Evolutionary conservation across 2,113 vertebrate species (phyloP).

Genomic region (Chitala chitala): DNA sequence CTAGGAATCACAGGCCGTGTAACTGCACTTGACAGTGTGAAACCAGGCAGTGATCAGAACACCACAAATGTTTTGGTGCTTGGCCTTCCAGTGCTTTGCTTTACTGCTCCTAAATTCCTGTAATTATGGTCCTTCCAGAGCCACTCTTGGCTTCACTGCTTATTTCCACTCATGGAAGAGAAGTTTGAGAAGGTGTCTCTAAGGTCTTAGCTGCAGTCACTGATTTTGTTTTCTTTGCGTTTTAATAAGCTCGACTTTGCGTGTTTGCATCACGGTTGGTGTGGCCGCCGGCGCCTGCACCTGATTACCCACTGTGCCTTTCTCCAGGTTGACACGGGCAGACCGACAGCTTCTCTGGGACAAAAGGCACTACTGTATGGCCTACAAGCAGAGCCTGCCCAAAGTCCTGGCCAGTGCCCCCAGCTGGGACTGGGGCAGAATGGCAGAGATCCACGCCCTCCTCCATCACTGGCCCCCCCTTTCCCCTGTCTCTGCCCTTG

Average conservation of each 20-base stretch:
- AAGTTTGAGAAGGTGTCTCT: conserved; percentile 20
- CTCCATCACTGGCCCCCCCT: conserved; percentile 81
- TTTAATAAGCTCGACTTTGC: not conserved
- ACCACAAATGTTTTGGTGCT: not conserved
- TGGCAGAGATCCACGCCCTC: conserved; percentile 80
- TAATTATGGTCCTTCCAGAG: conserved; percentile 13
- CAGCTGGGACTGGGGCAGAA: conserved; percentile 87
- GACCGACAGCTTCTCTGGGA: conserved; percentile 90
- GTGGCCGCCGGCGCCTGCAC: not conserved
- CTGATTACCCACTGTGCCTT: conserved; percentile 16
- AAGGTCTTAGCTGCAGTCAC: not conserved
- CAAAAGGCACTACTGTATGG: conserved; percentile 74
- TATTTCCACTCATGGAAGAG: conserved; percentile 1
- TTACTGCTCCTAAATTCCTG: conserved; percentile 2
- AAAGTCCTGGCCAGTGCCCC: conserved; percentile 84
- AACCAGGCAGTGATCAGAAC: not conserved
- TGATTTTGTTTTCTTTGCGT: not conserved
- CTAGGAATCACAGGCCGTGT: not conserved
- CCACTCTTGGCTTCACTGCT: conserved; percentile 12
- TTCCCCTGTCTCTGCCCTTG: conserved; percentile 79
- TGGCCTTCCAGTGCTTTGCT: not conserved
- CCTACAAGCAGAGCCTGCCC: conserved; percentile 74
- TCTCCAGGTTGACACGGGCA: conserved; percentile 75
- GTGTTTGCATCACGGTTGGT: not conserved
- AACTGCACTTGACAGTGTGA: not conserved